These are phyloP conservation scores for Umimayanthus chanpuru DNA, from an alignment of 92 coral and sea anemone genomes.

Conservation along the genomic window DNA sequence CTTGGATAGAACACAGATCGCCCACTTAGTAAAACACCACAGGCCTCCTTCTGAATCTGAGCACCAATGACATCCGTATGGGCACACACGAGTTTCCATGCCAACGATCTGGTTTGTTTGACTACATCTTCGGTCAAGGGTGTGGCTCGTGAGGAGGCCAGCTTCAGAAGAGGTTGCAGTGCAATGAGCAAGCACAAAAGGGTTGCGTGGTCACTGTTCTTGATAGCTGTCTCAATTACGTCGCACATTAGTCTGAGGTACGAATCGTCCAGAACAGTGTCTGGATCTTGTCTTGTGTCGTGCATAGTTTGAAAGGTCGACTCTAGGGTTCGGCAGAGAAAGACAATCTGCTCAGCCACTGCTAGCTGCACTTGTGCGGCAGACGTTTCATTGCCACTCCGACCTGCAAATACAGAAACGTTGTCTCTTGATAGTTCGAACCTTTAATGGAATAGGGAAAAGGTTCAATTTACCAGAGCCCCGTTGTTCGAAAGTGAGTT, in stretches of 20 bases:
- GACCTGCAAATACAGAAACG: slow-evolving; percentile 10
- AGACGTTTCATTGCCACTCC: background rate
- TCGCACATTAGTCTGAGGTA: slow-evolving; percentile 55
- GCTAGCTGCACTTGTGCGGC: slow-evolving; percentile 47
- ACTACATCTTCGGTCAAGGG: slow-evolving; percentile 52
- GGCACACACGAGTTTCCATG: slow-evolving; percentile 69
- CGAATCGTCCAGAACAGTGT: slow-evolving; percentile 45
- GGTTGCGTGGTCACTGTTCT: slow-evolving; percentile 43
- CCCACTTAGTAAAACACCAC: slow-evolving; percentile 63
- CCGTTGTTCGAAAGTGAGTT: no score
- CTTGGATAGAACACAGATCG: slow-evolving; percentile 74
- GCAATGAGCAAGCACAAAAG: slow-evolving; percentile 67
- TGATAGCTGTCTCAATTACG: slow-evolving; percentile 59
- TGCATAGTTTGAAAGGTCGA: slow-evolving; percentile 50
- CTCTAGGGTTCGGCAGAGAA: slow-evolving; percentile 65
- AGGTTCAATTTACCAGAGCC: no score
- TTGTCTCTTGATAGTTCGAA: no score
- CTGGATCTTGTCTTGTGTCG: slow-evolving; percentile 13
- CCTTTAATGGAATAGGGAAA: no score
- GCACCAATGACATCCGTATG: slow-evolving; percentile 33
- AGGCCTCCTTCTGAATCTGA: slow-evolving; percentile 68
- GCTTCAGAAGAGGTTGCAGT: slow-evolving; percentile 68
- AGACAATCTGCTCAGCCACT: slow-evolving; percentile 60
- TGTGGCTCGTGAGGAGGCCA: slow-evolving; percentile 29
- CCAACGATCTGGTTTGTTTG: slow-evolving; percentile 50